phyloP scores from a whole-genome alignment of 2,113 vertebrate genomes.

The Gnathonemus echidnorhynchus region DNA sequence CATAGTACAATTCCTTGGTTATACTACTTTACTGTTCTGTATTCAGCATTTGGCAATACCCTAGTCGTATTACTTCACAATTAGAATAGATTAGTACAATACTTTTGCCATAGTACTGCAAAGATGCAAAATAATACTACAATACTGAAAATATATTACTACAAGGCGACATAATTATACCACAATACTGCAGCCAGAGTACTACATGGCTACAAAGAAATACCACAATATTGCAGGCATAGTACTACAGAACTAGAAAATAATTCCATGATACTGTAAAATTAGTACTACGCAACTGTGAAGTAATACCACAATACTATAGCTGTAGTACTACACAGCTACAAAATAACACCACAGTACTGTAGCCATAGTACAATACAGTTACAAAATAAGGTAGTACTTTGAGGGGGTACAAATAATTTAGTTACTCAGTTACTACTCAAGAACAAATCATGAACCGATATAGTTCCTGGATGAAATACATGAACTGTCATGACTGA shows the following conservation, averaged over 20 bases:
- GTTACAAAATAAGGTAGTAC: not conserved
- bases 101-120: not conserved
- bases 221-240: not conserved
- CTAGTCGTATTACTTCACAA: not conserved
- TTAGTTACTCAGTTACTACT: not conserved
- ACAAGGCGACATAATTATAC: not conserved
- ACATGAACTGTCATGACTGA: not conserved
- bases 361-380: not conserved
- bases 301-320: not conserved
- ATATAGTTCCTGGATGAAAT: too few relatives aligned
- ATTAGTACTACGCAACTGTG: not conserved
- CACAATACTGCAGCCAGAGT: not conserved
- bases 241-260: not conserved
- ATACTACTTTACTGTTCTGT: not conserved
- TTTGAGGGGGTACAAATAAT: not conserved
- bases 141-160: not conserved
- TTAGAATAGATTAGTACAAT: not conserved
- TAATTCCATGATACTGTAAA: not conserved
- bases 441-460: not conserved
- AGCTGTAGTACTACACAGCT: not conserved
- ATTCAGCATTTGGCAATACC: not conserved
- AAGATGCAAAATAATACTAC: not conserved
- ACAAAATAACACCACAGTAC: not conserved
- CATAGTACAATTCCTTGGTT: not conserved
- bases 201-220: not conserved